These are phyloP conservation scores for Nymphicus hollandicus DNA, from an alignment of 2,113 vertebrate species.

Conservation along the genomic window DNA sequence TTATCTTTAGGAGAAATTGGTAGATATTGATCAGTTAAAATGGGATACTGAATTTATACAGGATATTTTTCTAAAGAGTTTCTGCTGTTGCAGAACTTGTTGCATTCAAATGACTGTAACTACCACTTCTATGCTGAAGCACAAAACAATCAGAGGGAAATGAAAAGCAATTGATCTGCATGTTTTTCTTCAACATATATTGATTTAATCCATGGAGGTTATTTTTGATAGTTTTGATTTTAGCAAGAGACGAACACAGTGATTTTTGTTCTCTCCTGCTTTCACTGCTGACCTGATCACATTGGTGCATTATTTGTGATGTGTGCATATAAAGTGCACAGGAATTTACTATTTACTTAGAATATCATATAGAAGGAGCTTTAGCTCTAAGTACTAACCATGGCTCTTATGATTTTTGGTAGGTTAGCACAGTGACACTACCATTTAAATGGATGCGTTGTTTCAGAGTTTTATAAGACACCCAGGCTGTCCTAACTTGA, in stretches of 20 bases:
- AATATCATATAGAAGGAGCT: background rate
- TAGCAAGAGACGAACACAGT: background rate
- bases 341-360: background rate
- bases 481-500: background rate
- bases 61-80: background rate
- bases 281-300: background rate
- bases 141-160: background rate
- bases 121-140: background rate
- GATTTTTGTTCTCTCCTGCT: background rate
- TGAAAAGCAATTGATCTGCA: background rate
- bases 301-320: background rate
- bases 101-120: background rate
- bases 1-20: background rate
- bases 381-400: background rate
- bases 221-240: background rate
- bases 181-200: background rate
- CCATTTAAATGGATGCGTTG: background rate
- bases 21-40: background rate
- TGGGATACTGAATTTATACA: background rate
- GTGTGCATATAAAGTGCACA: background rate
- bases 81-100: background rate
- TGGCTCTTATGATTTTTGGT: background rate
- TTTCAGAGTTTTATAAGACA: background rate
- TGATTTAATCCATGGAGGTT: background rate
- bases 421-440: background rate